Evolutionary conservation across 2,888 invertebrate species (phyloP).

Genomic region (Oscheius sp.): DNA sequence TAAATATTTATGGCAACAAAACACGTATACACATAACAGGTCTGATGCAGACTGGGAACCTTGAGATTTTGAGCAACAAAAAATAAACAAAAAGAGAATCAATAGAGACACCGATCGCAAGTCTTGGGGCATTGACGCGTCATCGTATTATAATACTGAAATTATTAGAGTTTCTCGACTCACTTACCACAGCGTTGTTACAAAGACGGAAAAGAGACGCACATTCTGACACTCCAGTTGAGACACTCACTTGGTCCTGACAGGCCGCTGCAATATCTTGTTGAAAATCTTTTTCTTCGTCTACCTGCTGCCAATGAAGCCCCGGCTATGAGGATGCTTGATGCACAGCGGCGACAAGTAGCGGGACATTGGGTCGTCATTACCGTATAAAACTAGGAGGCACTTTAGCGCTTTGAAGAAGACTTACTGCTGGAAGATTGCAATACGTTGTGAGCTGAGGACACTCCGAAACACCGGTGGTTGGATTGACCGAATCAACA

Average conservation of each 20-base stretch:
- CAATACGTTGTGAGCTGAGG: neutral
- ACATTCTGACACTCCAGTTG: neutral
- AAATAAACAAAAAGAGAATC: neutral
- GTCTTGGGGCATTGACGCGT: constrained; percentile 4
- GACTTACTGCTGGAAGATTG: neutral
- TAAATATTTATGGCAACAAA: constrained; percentile 4
- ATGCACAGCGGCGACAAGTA: neutral
- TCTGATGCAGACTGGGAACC: constrained; percentile 14
- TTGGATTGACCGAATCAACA: neutral
- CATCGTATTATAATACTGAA: constrained; percentile 10
- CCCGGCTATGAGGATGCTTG: neutral
- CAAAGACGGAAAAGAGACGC: neutral
- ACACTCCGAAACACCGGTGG: neutral
- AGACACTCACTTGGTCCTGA: neutral
- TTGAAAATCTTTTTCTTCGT: neutral
- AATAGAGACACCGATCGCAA: neutral
- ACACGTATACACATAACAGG: neutral
- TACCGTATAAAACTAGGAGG: neutral
- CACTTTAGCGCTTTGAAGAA: neutral
- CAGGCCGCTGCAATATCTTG: neutral
- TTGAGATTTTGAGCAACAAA: constrained; percentile 3
- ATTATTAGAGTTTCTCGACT: too few species aligned
- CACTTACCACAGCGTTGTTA: constrained; percentile 3
- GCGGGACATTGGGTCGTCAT: constrained; percentile 8
- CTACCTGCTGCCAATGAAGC: too few species aligned